Evolutionary conservation across 2,888 invertebrate genomes (phyloP), one percentile per base, ranked within the genome.

Genomic region (Chloroclysta siterata): DNA sequence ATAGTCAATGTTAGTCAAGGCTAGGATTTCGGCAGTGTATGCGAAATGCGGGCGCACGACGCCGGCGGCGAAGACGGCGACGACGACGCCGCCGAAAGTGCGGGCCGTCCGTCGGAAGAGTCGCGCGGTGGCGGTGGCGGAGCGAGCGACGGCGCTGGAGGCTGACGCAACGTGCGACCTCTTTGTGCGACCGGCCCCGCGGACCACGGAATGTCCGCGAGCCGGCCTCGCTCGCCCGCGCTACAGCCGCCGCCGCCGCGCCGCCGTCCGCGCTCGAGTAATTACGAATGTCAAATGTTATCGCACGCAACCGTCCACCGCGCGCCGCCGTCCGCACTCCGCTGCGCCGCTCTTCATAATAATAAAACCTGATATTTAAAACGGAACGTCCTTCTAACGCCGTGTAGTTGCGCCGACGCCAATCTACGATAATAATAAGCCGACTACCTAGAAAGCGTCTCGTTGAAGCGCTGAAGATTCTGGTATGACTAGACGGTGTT

Each of bases 361-460:
- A 93, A 93, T 93, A 93, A 93, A 93, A 93, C 93, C 93, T 92
- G 93, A 93, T 93, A 93, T 93, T 93, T 93, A 93, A 93, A 93
- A 93, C 93, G 93, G 93, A 93, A 93, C 93, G 93, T 93, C 93
- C 93, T 93, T 93, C 93, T 93, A 93, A 93, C 93, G 92, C 91
- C 90, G 93, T 92, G 92, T 93, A 93, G 93, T 93, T 93, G 93
- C 93, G 93, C 93, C 93, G 93, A 93, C 93, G 93, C 93, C 93
- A 93, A 93, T 93, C 93, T 93, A 93, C 93, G 92, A 93, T 93
- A 93, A 93, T 93, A 93, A 93, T 93, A 93, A 93, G 92, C 90
- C 89, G 88, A 82, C 86, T 83, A 84, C 85, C 84, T 74, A 82
- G 81, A 80, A 76, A 84, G 79, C 82, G 72, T 72, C 79, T 79